Evolutionary conservation across 2,888 invertebrate species (phyloP).

Genomic region (Nomada goodeniana): DNA sequence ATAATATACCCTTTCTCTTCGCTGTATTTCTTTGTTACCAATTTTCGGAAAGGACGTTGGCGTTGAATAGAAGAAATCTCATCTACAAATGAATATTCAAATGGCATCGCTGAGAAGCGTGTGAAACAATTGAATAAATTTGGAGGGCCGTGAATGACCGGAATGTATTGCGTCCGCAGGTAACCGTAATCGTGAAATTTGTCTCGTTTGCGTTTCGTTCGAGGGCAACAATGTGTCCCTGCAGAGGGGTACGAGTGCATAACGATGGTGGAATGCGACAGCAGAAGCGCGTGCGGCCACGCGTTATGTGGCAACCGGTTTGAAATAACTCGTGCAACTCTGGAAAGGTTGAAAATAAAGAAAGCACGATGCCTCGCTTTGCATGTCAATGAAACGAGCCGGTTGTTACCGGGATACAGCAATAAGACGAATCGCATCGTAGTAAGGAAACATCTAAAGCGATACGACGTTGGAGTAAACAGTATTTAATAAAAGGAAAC

Average conservation of each 20-base stretch:
- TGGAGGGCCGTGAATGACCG: neutral
- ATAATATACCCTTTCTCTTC: neutral
- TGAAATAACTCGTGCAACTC: slow-evolving; percentile 62
- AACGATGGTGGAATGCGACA: slow-evolving; percentile 65
- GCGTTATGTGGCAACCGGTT: slow-evolving; percentile 67
- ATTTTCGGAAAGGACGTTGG: neutral
- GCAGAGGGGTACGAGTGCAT: slow-evolving; percentile 48
- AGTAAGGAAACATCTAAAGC: slow-evolving; percentile 35
- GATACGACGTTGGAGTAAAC: slow-evolving; percentile 10
- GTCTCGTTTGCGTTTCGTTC: neutral
- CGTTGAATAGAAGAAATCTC: neutral
- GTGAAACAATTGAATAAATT: too few relatives aligned
- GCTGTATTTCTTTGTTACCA: neutral
- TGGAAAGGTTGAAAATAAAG: slow-evolving; percentile 61
- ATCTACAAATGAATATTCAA: too few relatives aligned
- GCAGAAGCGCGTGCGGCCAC: slow-evolving; percentile 60
- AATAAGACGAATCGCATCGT: slow-evolving; percentile 43
- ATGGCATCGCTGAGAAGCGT: too few relatives aligned
- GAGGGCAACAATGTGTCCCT: slow-evolving; percentile 12
- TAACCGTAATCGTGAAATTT: slow-evolving; percentile 16
- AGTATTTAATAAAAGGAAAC: slow-evolving; percentile 33
- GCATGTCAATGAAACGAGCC: slow-evolving; percentile 57
- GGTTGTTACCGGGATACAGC: slow-evolving; percentile 39
- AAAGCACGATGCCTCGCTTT: slow-evolving; percentile 46
- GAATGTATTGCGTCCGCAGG: neutral